Base-by-base conservation (phyloP, 2,797 vertebrate species). In the Gadopsis marmoratus region DNA sequence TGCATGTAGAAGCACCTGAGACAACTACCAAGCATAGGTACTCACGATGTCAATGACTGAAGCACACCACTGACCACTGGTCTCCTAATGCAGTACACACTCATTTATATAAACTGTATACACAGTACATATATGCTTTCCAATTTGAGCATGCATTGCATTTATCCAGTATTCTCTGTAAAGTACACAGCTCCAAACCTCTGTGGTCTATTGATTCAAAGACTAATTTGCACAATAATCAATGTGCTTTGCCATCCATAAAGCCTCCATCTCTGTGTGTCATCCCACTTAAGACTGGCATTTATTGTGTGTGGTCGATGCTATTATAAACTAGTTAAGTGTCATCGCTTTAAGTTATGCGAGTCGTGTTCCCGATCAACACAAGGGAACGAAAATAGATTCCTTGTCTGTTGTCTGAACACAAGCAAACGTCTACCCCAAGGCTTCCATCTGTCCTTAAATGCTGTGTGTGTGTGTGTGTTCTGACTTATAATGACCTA, bases 281-380 rank as follows among this genome's bases (percentile, higher is more conserved):
- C 56, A 54, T 86, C 83, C 77, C 71, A 83, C 71, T 83, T 87
- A 86, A 80, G 61, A 86, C 74, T 87, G 86, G 59, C 78, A 84
- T 90, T 91, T 90, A 79, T 80, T 83, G 70, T 16, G 62, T 35
- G 33, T 37, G 70, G 80, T 84, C 82, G 21, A 92, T 91, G 66
- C 76, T 31, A 61, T 87, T 87, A 88, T 84, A 75, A 91, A 91
- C 67, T 74, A 73, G 77, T 74, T 59, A 76, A 83, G 81, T 78
- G 74, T 85, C 82, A 80, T 93, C 66, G 37, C 62, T 85, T 83
- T 84, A 83, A 91, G 88, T 87, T 83, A 86, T 88, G 85, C 17
- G 41, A 70, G 51, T 75, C 4, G 37, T 83, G 69, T 89, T 81
- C 71, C 50, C 51, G 54, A 88, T 86, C 71, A 79, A 62, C 88